Percentiles rank a stretch among this genome's conserved stretches.
These are phyloP conservation scores for Tolmerus cingulatus DNA, from an alignment of 2,888 invertebrate species.

Conservation along the genomic window DNA sequence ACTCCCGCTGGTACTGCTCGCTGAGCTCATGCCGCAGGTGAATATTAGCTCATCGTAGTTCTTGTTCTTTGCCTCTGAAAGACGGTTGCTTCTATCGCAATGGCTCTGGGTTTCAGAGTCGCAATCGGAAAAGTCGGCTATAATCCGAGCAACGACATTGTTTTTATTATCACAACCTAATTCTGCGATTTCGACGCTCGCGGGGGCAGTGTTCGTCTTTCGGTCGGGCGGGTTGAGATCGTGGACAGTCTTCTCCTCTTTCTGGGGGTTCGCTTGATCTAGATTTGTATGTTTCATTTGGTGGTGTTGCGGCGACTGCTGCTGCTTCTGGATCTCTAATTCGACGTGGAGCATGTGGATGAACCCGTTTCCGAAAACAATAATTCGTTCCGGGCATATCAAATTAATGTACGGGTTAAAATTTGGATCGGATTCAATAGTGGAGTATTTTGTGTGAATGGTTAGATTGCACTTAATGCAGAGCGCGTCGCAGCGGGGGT, in stretches of 20 bases:
- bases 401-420: conserved; percentile 76
- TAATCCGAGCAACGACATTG: conserved; percentile 69
- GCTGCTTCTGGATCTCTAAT: conserved; percentile 63
- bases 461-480: conserved; percentile 91
- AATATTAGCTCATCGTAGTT: conserved; percentile 66
- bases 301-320: conserved; percentile 56
- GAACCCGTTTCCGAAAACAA: conserved; percentile 85
- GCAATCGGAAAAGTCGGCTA: conserved; percentile 71
- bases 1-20: conserved; percentile 47
- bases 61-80: conserved; percentile 52
- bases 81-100: conserved; percentile 62
- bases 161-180: conserved; percentile 63
- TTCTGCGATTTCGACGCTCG: conserved; percentile 26
- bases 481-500: conserved; percentile 71
- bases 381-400: conserved; percentile 76
- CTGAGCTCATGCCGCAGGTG: conserved; percentile 59
- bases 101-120: conserved; percentile 66
- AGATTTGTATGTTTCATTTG: conserved; percentile 50
- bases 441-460: conserved; percentile 90
- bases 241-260: conserved; percentile 59
- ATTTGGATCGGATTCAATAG: conserved; percentile 84
- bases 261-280: conserved; percentile 13
- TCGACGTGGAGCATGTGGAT: conserved; percentile 79
- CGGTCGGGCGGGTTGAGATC: conserved; percentile 51
- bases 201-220: conserved; percentile 55